Evolutionary conservation across 2,113 vertebrate species (phyloP).

Genomic region (Etheostoma cragini): DNA sequence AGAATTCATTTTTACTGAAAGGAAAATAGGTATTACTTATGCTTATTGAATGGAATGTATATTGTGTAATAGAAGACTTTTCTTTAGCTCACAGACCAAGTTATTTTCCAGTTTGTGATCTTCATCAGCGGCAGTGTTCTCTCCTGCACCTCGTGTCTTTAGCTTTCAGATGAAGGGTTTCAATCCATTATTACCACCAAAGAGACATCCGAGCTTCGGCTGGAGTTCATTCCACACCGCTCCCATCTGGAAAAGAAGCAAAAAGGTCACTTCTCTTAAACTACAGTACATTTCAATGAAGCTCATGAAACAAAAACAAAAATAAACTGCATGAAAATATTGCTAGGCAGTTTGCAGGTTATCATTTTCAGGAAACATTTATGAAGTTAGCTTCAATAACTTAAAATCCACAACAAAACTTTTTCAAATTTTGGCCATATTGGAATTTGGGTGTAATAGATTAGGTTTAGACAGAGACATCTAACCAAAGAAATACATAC

Average conservation of each 20-base stretch:
- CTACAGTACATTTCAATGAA: neutral
- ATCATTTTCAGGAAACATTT: neutral
- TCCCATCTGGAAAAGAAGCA: constrained; percentile 88
- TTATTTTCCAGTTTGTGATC: constrained; percentile 43
- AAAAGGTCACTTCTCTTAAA: neutral
- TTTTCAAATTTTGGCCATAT: neutral
- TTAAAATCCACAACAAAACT: neutral
- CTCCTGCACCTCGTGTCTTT: neutral
- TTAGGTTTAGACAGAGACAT: neutral
- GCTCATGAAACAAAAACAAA: neutral
- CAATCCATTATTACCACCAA: constrained; percentile 82
- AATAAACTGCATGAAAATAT: neutral
- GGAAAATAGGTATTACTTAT: neutral
- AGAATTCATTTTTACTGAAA: constrained; percentile 7
- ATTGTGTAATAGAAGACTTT: constrained; percentile 11
- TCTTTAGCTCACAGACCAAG: constrained; percentile 39
- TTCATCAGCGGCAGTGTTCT: constrained; percentile 21
- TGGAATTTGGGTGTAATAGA: neutral
- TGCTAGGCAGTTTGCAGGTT: neutral
- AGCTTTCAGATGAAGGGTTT: constrained; percentile 76
- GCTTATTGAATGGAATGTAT: constrained; percentile 31
- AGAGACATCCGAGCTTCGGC: constrained; percentile 92
- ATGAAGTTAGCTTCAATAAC: neutral
- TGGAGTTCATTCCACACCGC: constrained; percentile 95
- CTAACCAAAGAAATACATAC: neutral